Evolutionary conservation across 2,888 invertebrate genomes (phyloP), one percentile per base, ranked within the genome.

Genomic region (Bugula neritina): DNA sequence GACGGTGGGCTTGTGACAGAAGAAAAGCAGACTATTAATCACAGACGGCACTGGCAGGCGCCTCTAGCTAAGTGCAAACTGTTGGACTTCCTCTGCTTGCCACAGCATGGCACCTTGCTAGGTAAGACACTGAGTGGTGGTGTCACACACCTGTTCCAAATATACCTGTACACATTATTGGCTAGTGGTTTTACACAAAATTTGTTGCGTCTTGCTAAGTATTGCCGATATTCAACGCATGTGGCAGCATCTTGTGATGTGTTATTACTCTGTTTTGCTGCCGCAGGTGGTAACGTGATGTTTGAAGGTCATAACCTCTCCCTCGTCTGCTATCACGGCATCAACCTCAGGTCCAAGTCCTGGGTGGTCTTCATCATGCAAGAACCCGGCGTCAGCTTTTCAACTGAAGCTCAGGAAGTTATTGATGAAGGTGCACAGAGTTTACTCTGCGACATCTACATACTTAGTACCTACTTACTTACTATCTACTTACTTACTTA

Each of bases 291-390:
- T 85, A 94, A 76, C 90, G 92, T 85, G 92, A 82, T 82, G 70
- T 81, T 87, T 72, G 80, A 82, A 74, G 86, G 87, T 54, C 91
- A 90, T 74, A 93, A 96, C 84, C 92, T 97, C 73, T 94, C 95
- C 3, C 86, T 97, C 75, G 96, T 95, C 1, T 97, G 97, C 84
- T 97, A 97, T 88, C 95, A 97, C 84, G 97, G 97, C 52, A 92
- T 94, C 81, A 96, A 96, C 85, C 94, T 97, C 84, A 93, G 94
- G 78, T 90, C 94, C 72, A 95, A 95, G 85, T 93, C 92, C 0
- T 97, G 97, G 96, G 96, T 95, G 3, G 84, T 97, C 75, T 97
- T 97, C 84, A 94, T 93, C 77, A 87, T 97, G 75, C 91, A 92
- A 82, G 93, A 96, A 79, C 95, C 95, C 0, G 80, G 78, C 74